phyloP scores from a whole-genome alignment of 1,140 invertebrate genomes.

The Papilio xuthus region DNA sequence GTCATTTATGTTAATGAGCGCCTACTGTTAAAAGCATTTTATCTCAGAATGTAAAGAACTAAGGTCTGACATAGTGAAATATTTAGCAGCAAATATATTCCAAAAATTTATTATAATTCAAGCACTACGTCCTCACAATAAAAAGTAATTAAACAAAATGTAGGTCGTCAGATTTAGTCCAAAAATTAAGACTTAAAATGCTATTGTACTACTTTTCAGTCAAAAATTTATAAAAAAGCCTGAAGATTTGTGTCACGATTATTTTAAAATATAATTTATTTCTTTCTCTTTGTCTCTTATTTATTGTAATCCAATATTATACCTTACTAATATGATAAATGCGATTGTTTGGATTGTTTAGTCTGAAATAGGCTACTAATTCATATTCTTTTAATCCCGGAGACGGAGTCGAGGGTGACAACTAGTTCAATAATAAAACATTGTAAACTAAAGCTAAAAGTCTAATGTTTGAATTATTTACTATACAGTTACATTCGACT shows the following conservation, averaged over 20 bases:
- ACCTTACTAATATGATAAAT: too few relatives aligned
- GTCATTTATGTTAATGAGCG: constrained; percentile 31
- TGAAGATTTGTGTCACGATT: too few relatives aligned
- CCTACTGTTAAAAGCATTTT: constrained; percentile 29
- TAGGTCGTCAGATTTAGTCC: not conserved
- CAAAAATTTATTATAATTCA: not conserved
- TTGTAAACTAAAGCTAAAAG: too few relatives aligned
- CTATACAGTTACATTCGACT: not conserved
- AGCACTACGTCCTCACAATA: not conserved
- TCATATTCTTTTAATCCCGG: too few relatives aligned
- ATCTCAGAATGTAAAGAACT: constrained; percentile 4
- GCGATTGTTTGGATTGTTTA: too few relatives aligned
- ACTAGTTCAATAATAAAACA: too few relatives aligned
- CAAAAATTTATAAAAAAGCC: too few relatives aligned
- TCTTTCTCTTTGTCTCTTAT: too few relatives aligned
- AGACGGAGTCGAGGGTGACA: too few relatives aligned
- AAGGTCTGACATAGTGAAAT: not conserved
- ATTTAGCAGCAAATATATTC: not conserved
- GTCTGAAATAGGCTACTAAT: too few relatives aligned
- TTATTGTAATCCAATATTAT: too few relatives aligned
- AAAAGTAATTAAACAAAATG: not conserved
- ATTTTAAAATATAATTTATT: too few relatives aligned
- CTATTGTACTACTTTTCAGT: not conserved
- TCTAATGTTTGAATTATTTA: not conserved
- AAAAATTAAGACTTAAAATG: not conserved